A percentile compares a stretch with the other conserved stretches of the same genome.
phyloP scores from a whole-genome alignment of 2,797 vertebrate species.

The Otus scops region DNA sequence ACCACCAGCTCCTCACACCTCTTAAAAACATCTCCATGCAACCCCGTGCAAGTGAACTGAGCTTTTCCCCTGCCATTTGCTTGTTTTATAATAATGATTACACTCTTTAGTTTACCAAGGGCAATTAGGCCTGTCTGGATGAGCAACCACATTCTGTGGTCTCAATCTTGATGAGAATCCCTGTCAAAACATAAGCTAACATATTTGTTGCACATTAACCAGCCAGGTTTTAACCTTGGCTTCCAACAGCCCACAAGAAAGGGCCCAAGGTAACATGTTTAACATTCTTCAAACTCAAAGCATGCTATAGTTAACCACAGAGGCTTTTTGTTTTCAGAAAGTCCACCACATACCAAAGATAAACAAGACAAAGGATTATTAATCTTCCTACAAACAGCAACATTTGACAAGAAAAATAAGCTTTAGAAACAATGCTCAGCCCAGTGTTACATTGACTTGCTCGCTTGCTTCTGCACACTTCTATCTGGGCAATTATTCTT shows the following conservation, averaged over 20 bases:
- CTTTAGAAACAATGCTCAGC: neutral
- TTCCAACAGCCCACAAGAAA: neutral
- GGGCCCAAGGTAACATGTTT: neutral
- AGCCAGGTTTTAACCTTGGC: neutral
- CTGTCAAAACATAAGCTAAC: neutral
- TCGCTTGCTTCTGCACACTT: neutral
- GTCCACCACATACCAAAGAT: neutral
- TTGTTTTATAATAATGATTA: neutral
- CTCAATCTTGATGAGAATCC: neutral
- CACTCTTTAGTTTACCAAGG: neutral
- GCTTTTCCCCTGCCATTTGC: neutral
- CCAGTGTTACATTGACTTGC: neutral
- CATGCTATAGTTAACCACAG: neutral
- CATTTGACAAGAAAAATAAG: neutral
- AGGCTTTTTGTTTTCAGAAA: neutral
- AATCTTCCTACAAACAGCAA: neutral
- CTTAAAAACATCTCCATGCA: neutral
- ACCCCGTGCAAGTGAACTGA: rapidly evolving
- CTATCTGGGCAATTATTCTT: neutral
- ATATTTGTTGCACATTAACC: neutral
- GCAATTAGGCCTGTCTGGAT: neutral
- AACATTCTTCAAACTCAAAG: neutral
- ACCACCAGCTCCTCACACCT: neutral
- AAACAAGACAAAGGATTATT: slow-evolving; percentile 4
- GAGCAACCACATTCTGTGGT: neutral